A percentile compares a stretch with the other conserved stretches of the same genome.
These are phyloP conservation scores for Epinotia bilunana DNA, from an alignment of 2,888 invertebrate species.

Conservation along the genomic window DNA sequence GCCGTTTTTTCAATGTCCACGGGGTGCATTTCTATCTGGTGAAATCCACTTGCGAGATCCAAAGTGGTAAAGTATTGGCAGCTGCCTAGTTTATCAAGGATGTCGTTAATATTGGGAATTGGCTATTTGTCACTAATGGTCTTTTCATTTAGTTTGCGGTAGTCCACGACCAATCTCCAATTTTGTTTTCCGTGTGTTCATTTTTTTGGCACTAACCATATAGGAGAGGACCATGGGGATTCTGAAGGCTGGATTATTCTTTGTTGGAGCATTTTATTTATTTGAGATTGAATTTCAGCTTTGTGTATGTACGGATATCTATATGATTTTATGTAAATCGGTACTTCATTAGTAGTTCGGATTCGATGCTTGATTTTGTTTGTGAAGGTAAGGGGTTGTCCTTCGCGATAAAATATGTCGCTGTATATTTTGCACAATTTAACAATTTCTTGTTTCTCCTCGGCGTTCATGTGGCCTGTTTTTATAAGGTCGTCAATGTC, in stretches of 20 bases:
- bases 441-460: too few relatives aligned
- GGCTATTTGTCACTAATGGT: conserved; percentile 1
- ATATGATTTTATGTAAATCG: conserved; percentile 45
- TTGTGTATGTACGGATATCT: conserved; percentile 43
- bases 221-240: neutral
- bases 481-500: too few relatives aligned
- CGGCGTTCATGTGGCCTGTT: too few relatives aligned
- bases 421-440: too few relatives aligned
- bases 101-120: neutral
- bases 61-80: neutral
- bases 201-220: conserved; percentile 4
- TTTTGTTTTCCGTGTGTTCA: neutral
- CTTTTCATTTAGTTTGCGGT: neutral
- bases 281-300: conserved; percentile 43
- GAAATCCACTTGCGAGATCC: neutral
- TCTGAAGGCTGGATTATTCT: neutral
- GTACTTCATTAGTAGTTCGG: conserved; percentile 38
- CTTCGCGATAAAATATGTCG: conserved; percentile 37
- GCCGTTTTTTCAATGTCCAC: neutral
- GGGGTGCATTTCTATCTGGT: neutral
- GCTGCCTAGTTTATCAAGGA: neutral
- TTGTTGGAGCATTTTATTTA: conserved; percentile 32
- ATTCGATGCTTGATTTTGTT: conserved; percentile 55
- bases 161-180: neutral
- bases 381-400: conserved; percentile 36